Percentiles rank a stretch among this genome's conserved stretches.
phyloP scores from a whole-genome alignment of 2,113 vertebrate genomes.

The Chloropsis cyanopogon region DNA sequence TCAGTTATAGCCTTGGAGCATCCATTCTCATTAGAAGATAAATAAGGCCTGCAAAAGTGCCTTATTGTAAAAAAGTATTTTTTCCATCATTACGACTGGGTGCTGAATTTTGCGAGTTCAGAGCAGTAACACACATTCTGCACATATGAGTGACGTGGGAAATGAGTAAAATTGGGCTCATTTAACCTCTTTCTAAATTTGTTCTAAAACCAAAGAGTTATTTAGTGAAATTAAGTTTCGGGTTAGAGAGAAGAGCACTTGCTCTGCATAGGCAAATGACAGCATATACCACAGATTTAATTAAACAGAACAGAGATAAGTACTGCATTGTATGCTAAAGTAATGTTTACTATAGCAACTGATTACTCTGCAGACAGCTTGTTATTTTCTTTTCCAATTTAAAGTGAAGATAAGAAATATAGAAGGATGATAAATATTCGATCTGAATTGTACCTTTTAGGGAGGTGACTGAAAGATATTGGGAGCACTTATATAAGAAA shows the following conservation, averaged over 20 bases:
- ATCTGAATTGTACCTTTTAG: conserved; percentile 12
- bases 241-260: not conserved
- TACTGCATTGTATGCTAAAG: conserved; percentile 20
- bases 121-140: not conserved
- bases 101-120: not conserved
- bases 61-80: conserved; percentile 35
- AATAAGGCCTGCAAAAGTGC: not conserved
- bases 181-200: not conserved
- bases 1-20: not conserved
- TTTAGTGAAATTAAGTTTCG: conserved; percentile 19
- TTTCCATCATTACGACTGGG: not conserved
- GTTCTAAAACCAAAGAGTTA: conserved; percentile 17
- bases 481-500: not conserved
- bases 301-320: conserved; percentile 39
- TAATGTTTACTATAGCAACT: conserved; percentile 53
- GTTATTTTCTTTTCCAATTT: conserved; percentile 54
- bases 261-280: conserved; percentile 2
- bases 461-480: conserved; percentile 11
- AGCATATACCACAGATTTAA: conserved; percentile 32
- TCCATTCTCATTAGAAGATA: conserved; percentile 47
- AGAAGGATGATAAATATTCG: conserved; percentile 9
- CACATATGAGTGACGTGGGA: not conserved
- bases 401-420: conserved; percentile 37
- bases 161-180: not conserved
- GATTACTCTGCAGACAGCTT: conserved; percentile 40